Base-by-base conservation (phyloP, 2,113 vertebrate genomes). In the Callorhinus ursinus region DNA sequence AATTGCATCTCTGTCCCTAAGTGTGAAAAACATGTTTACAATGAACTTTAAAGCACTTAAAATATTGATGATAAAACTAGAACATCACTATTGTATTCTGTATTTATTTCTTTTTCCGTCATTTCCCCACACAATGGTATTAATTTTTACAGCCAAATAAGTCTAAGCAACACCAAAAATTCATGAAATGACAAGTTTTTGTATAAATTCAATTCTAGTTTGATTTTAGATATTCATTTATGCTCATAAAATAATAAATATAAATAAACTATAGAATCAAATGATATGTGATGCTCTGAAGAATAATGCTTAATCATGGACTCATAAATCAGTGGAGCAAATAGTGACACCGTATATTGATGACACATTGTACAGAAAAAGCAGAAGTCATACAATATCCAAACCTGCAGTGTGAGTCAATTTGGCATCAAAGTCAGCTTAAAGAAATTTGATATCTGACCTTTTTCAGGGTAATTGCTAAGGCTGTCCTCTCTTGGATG, bases 391-490 rank as follows among this genome's bases (percentile, higher is more conserved):
- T 1, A 18, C 0, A 31, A 59, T 65, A 80, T 7, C 1, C 33
- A 72, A 49, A 28, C 21, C 49, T 63, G 8, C 63, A 2, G 4
- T 1, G 53, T 86, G 80, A 94, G 86, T 97, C 94, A 36, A 39
- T 97, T 69, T 81, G 65, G 16, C 76, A 97, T 71, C 92, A 96
- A 97, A 69, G 49, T 49, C 88, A 93, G 65, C 39, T 85, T 90
- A 95, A 95, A 0, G 0, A 59, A 96, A 97, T 74, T 1, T 93
- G 31, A 31, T 97, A 98, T 63, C 86, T 98, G 96, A 98, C 83
- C 95, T 98, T 96, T 97, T 59, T 10, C 88, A 71, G 26, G 63
- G 15, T 72, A 97, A 97, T 79, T 90, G 57, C 81, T 88, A 86
- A 95, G 71, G 59, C 79, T 85, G 74, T 94, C 55, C 77, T 98